Percentiles rank a stretch among this genome's conserved stretches.
Conservation (phyloP, 1,140 invertebrate genomes). For the Leptinotarsa lineolata region DNA sequence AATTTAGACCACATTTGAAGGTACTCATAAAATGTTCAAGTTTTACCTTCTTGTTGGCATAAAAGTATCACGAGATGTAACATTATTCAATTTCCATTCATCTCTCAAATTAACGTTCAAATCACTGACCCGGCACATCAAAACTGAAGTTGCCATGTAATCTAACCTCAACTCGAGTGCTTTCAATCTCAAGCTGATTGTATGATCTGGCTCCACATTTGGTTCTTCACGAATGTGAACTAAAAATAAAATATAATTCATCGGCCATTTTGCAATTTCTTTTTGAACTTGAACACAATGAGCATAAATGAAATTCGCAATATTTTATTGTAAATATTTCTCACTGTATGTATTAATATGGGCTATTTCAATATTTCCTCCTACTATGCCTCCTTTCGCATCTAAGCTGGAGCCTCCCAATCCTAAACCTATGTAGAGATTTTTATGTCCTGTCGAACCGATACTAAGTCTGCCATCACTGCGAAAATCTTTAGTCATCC, state of each 20-base stretch:
- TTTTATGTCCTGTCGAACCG: slow-evolving; percentile 91
- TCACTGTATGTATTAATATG: slow-evolving; percentile 85
- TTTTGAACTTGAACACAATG: too few species aligned
- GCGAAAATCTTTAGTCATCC: slow-evolving; percentile 88
- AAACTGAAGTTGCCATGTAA: slow-evolving; percentile 94
- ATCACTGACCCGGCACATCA: slow-evolving; percentile 87
- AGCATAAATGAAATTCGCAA: too few species aligned
- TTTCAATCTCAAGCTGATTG: slow-evolving; percentile 79
- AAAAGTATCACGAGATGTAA: slow-evolving; percentile 56
- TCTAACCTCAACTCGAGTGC: slow-evolving; percentile 88
- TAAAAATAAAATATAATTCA: slow-evolving; percentile 48
- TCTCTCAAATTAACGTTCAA: slow-evolving; percentile 80
- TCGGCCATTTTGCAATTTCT: too few species aligned
- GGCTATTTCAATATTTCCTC: slow-evolving; percentile 89
- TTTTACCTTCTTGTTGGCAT: slow-evolving; percentile 62
- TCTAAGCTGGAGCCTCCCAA: slow-evolving; percentile 89
- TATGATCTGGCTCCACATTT: slow-evolving; percentile 87
- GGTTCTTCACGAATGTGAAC: slow-evolving; percentile 89
- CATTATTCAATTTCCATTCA: slow-evolving; percentile 71
- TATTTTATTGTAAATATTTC: slow-evolving; percentile 39
- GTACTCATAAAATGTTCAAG: neutral
- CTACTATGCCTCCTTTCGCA: slow-evolving; percentile 94
- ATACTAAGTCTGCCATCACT: slow-evolving; percentile 91
- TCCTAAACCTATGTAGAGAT: slow-evolving; percentile 87
- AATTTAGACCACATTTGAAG: too few species aligned